phyloP scores from a whole-genome alignment of 2,888 invertebrate species.

The Homarus gammarus region DNA sequence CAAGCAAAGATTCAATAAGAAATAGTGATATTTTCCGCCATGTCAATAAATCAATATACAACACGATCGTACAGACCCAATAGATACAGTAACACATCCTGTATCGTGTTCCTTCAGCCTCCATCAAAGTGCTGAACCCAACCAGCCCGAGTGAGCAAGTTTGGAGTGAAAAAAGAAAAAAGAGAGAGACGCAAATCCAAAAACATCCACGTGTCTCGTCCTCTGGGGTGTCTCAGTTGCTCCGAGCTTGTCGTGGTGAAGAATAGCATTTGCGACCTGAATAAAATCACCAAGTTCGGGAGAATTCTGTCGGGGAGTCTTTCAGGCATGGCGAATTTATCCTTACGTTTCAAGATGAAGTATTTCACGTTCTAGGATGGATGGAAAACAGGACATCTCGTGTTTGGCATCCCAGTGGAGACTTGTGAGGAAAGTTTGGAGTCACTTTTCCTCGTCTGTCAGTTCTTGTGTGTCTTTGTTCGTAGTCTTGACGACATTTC shows the following conservation, averaged over 20 bases:
- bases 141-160: background rate
- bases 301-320: background rate
- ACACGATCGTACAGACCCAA: no score
- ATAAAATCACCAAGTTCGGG: background rate
- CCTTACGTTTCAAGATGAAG: background rate
- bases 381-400: background rate
- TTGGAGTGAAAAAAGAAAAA: background rate
- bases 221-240: background rate
- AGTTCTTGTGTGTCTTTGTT: background rate
- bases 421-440: background rate
- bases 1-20: no score
- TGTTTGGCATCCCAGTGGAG: background rate
- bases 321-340: background rate
- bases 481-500: background rate
- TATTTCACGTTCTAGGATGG: background rate
- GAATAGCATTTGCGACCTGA: background rate
- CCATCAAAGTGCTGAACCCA: no score
- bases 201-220: no score
- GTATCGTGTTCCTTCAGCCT: no score
- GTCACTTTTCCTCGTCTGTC: background rate
- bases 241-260: background rate
- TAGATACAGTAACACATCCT: no score
- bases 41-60: no score
- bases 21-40: no score
- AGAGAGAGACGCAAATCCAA: background rate